phyloP scores from a whole-genome alignment of 1,140 invertebrate species.

The Ylistrum balloti region DNA sequence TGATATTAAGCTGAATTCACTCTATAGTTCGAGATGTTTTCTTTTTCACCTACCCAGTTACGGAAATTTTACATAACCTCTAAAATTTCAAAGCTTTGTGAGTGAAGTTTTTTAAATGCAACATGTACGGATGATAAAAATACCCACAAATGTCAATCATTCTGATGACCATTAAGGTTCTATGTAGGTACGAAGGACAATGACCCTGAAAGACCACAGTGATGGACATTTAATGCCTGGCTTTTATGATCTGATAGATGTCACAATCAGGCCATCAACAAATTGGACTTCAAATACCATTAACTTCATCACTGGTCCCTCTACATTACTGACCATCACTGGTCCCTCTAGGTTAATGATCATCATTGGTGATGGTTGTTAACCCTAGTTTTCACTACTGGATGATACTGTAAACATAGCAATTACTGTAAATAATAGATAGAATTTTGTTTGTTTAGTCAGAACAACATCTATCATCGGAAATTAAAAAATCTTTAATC shows the following conservation, averaged over 20 bases:
- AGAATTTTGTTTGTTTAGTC: background rate
- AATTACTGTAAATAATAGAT: background rate
- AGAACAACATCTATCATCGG: background rate
- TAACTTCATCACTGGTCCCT: background rate
- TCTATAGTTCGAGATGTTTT: too few species aligned
- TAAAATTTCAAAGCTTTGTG: too few species aligned
- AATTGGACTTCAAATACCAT: background rate
- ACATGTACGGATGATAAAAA: background rate
- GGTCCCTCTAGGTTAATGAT: too few species aligned
- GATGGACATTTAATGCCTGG: background rate
- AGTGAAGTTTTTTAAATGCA: too few species aligned
- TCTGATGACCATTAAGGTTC: background rate
- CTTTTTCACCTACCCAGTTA: too few species aligned
- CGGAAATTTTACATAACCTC: too few species aligned
- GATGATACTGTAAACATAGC: background rate
- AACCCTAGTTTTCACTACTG: too few species aligned
- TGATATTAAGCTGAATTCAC: too few species aligned
- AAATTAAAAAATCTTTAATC: background rate
- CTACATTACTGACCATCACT: background rate
- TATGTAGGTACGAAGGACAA: background rate
- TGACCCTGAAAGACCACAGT: background rate
- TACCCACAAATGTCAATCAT: background rate
- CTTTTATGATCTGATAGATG: background rate
- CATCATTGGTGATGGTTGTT: background rate
- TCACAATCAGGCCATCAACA: background rate